Evolutionary conservation across 2,888 invertebrate species (phyloP), one percentile per base, ranked within the genome.

Genomic region (Neoscelio sp.): DNA sequence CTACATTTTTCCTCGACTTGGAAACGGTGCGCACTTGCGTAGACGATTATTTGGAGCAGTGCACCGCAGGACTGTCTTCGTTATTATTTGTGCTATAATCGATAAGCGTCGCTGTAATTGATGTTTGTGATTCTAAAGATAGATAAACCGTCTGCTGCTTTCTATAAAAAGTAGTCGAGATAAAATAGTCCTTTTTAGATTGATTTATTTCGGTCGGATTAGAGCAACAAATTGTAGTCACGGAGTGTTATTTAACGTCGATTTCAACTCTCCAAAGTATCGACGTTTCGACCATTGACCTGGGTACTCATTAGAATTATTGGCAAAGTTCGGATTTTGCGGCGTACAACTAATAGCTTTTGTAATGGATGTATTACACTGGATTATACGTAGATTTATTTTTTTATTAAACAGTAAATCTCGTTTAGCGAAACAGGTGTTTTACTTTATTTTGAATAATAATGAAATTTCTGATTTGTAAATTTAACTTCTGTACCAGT

Each of bases 21-120:
- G 78, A 75, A 64, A 33, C 62, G 40, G 23, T 23, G 64, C 67
- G 74, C 78, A 79, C 78, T 79, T 79, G 78, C 78, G 78, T 78
- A 74, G 67, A 77, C 68, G 58, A 71, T 65, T 56, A 71, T 77
- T 77, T 70, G 56, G 62, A 68, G 42, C 23, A 58, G 13, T 28
- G 42, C 42, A 42, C 26, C 46, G 18, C 17, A 40, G 56, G 38
- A 50, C 50, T 50, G 50, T 60, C 67, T 52, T 50, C 58, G 65
- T 23, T 48, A 35, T 75, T 56, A 48, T 74, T 56, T 28, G 10
- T 20, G 30, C 30, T 6, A 74, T 18, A 65, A 75, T 75, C 74
- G 58, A 65, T 65, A 65, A 48, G 28, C 42, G 13, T n/a, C 20
- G 35, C 26, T 56, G 12, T 33, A 67, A 60, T 60, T 56, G 58